A percentile compares a stretch with the other conserved stretches of the same genome.
Conservation (phyloP, 2,888 invertebrate species). For the Eupithecia inturbata region DNA sequence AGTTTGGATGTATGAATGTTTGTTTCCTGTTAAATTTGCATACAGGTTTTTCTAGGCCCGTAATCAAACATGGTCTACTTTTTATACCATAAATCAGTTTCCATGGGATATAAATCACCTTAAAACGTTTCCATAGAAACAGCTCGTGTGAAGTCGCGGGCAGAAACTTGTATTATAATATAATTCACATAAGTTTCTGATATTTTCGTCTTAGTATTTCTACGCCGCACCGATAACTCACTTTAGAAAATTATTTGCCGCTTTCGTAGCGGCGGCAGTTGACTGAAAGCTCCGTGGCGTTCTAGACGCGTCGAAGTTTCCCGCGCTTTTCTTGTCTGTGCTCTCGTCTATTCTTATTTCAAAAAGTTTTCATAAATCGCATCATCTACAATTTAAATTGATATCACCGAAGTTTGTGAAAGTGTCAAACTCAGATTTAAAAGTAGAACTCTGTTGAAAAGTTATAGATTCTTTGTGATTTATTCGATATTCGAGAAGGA, state of each 20-base stretch:
- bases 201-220: too few species aligned
- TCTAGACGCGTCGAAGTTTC: constrained; percentile 27
- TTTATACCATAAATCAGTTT: too few species aligned
- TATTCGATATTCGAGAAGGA: not conserved
- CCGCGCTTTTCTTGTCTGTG: constrained; percentile 13
- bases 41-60: too few species aligned
- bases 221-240: not conserved
- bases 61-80: too few species aligned
- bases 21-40: too few species aligned
- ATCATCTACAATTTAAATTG: not conserved
- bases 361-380: constrained; percentile 25
- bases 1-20: too few species aligned
- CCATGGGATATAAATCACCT: too few species aligned
- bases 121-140: too few species aligned
- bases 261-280: constrained; percentile 27
- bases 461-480: not conserved
- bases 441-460: not conserved
- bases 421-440: not conserved
- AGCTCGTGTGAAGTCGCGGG: too few species aligned
- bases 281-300: constrained; percentile 28
- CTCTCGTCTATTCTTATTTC: constrained; percentile 1
- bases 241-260: not conserved
- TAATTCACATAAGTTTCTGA: too few species aligned
- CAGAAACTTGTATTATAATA: too few species aligned
- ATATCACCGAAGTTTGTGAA: not conserved